These are phyloP conservation scores for Argya squamiceps DNA, from an alignment of 2,797 vertebrate genomes.

Conservation along the genomic window DNA sequence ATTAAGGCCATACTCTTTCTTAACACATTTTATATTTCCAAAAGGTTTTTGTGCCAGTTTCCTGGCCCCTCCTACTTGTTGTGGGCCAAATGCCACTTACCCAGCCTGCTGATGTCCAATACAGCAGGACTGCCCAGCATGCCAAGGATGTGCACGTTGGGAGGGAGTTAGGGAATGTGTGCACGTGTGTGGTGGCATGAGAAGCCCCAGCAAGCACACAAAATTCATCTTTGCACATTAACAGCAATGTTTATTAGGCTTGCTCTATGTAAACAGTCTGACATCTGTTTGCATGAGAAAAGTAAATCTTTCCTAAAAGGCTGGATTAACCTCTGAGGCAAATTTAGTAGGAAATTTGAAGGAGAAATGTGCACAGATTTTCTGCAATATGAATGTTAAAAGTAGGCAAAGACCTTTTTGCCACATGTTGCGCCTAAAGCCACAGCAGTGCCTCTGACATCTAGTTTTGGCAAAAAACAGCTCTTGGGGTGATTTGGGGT, in stretches of 20 bases:
- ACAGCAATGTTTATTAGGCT: background rate
- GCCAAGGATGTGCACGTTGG: background rate
- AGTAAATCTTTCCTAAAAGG: conserved; percentile 42
- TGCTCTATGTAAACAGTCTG: conserved; percentile 25
- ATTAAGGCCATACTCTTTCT: background rate
- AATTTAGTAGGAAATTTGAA: conserved; percentile 29
- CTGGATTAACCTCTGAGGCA: conserved; percentile 27
- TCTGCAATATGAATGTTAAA: background rate
- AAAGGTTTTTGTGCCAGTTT: background rate
- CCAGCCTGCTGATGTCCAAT: fast-evolving
- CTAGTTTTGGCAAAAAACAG: background rate
- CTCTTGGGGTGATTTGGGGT: background rate
- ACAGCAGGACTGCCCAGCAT: background rate
- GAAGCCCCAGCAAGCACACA: background rate
- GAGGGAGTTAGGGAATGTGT: background rate
- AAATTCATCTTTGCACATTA: conserved; percentile 8
- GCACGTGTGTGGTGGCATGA: background rate
- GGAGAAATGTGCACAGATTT: background rate
- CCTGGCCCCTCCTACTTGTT: background rate
- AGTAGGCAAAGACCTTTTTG: background rate
- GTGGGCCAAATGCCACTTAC: background rate
- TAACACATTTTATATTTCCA: background rate
- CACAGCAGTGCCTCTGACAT: background rate
- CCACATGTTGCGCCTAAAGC: background rate
- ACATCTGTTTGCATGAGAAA: conserved; percentile 49